phyloP scores from a whole-genome alignment of 2,888 invertebrate species.

The Scaptomyza cyrtandrae region DNA sequence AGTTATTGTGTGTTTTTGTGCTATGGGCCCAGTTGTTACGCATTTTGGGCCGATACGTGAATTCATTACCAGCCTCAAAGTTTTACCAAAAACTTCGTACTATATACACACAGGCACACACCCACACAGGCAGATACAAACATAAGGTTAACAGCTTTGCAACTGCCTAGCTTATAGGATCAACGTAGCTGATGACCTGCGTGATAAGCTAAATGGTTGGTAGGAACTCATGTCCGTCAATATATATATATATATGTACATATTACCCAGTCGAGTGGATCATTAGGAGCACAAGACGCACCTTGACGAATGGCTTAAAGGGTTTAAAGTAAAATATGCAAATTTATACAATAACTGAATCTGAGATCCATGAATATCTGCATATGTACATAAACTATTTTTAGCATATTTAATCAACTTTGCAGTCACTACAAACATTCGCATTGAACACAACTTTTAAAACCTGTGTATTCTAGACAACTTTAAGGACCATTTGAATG shows the following conservation, averaged over 20 bases:
- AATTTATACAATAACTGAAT: background rate
- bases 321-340: background rate
- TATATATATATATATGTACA: conserved; percentile 22
- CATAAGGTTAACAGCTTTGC: conserved; percentile 33
- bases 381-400: too few species aligned
- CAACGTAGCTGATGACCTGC: conserved; percentile 22
- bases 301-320: background rate
- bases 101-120: background rate
- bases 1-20: too few species aligned
- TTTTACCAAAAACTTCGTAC: conserved; percentile 22
- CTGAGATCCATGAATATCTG: background rate
- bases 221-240: background rate
- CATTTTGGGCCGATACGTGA: conserved; percentile 46
- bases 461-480: background rate
- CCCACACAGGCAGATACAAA: background rate
- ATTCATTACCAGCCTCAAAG: conserved; percentile 49
- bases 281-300: conserved; percentile 6
- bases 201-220: conserved; percentile 4
- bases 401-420: background rate
- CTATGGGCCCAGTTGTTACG: conserved; percentile 25
- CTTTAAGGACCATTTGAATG: background rate
- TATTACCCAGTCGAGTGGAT: conserved; percentile 13
- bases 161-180: conserved; percentile 20
- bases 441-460: background rate
- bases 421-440: too few species aligned